These are phyloP conservation scores for Penelope pileata DNA, from an alignment of 2,113 vertebrate species.

Conservation along the genomic window DNA sequence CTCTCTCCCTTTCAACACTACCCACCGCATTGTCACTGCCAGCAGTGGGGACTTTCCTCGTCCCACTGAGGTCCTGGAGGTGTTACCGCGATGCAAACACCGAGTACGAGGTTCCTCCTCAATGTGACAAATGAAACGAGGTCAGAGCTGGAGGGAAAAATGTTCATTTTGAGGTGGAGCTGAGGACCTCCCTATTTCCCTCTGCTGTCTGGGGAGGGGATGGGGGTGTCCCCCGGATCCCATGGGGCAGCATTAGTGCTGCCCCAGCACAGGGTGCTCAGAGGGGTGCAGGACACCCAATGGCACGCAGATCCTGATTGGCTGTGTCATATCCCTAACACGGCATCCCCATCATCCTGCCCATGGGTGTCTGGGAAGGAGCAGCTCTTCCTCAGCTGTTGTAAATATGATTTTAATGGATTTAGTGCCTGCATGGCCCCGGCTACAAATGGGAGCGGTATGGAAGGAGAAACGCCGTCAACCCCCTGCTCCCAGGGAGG, in stretches of 20 bases:
- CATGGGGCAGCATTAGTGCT: not conserved
- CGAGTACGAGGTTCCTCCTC: constrained; percentile 17
- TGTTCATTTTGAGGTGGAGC: constrained; percentile 44
- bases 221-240: not conserved
- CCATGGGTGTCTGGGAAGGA: not conserved
- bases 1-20: constrained; percentile 38
- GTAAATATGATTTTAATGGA: not conserved
- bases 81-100: constrained; percentile 46
- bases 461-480: not conserved
- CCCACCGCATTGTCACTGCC: constrained; percentile 51
- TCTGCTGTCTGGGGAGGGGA: fast-evolving
- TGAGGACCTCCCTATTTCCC: not conserved
- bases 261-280: not conserved
- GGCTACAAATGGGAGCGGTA: not conserved
- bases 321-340: fast-evolving
- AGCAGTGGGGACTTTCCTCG: constrained; percentile 41
- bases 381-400: not conserved
- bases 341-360: not conserved
- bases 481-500: not conserved
- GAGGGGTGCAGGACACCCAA: not conserved
- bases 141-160: not conserved
- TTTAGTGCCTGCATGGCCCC: not conserved
- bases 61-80: constrained; percentile 45
- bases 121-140: constrained; percentile 26
- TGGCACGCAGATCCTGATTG: not conserved